Percentiles rank a stretch among this genome's conserved stretches.
These are phyloP conservation scores for Drosophila gaucha DNA, from an alignment of 2,888 invertebrate genomes.

Conservation along the genomic window DNA sequence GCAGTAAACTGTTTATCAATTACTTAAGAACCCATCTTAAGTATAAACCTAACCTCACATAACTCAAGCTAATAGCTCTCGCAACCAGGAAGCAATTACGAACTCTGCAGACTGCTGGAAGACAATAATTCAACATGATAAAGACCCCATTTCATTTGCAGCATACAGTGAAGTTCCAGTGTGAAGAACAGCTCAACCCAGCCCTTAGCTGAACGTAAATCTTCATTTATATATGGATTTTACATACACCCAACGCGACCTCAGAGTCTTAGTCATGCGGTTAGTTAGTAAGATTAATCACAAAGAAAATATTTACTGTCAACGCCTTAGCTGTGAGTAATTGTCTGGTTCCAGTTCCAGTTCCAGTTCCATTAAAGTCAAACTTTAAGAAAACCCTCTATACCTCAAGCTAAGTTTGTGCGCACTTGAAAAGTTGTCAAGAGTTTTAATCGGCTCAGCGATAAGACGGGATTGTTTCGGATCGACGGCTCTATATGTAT, in stretches of 20 bases:
- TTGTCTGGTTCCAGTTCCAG: slow-evolving; percentile 24
- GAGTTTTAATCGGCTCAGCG: slow-evolving; percentile 66
- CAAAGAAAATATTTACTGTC: slow-evolving; percentile 48
- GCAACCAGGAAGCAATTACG: slow-evolving; percentile 23
- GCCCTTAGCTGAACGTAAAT: slow-evolving; percentile 47
- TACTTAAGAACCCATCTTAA: neutral
- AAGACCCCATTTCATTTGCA: slow-evolving; percentile 11
- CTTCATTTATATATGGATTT: slow-evolving; percentile 50
- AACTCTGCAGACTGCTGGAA: neutral
- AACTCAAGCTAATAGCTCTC: slow-evolving; percentile 5
- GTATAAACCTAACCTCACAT: neutral
- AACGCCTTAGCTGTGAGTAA: slow-evolving; percentile 7
- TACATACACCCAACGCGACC: slow-evolving; percentile 17
- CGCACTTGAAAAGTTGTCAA: slow-evolving; percentile 53
- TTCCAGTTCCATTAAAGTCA: slow-evolving; percentile 29
- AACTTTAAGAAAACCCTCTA: neutral
- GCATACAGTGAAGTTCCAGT: slow-evolving; percentile 1
- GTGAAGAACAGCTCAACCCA: slow-evolving; percentile 7
- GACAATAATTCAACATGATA: slow-evolving; percentile 36
- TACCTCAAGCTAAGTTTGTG: slow-evolving; percentile 6
- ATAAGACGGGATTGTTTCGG: slow-evolving; percentile 13
- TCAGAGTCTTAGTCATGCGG: slow-evolving; percentile 9
- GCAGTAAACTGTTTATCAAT: too few species aligned
- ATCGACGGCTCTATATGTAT: slow-evolving; percentile 23
- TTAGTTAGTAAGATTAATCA: slow-evolving; percentile 66